phyloP scores from a whole-genome alignment of 2,797 vertebrate genomes.

The Anomalospiza imberbis region DNA sequence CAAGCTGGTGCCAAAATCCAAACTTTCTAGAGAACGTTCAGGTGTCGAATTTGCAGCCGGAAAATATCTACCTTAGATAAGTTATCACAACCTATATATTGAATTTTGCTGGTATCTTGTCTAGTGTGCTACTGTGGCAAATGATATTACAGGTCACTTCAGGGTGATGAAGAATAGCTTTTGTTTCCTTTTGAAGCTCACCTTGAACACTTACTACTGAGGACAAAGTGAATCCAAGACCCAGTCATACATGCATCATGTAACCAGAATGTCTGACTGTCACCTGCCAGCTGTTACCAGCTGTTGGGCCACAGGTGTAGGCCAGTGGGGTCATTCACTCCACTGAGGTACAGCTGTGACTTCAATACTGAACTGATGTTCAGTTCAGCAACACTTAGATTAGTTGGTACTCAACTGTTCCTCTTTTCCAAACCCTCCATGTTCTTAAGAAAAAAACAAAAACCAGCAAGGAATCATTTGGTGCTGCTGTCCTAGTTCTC shows the following conservation, averaged over 20 bases:
- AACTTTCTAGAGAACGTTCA: background rate
- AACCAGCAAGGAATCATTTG: accelerated
- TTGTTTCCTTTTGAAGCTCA: background rate
- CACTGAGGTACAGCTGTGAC: background rate
- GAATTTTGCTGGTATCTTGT: background rate
- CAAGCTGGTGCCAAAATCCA: constrained; percentile 1
- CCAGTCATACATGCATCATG: background rate
- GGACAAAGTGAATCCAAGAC: background rate
- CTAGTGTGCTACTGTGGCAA: background rate
- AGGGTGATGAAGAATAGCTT: background rate
- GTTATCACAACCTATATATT: background rate
- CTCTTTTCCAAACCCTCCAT: no score
- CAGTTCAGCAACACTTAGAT: no score
- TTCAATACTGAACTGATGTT: background rate
- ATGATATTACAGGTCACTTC: background rate
- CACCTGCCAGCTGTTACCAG: background rate
- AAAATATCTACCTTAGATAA: constrained; percentile 19
- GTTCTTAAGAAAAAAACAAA: no score
- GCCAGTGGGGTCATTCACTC: background rate
- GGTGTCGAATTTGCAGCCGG: background rate
- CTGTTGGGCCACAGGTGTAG: background rate
- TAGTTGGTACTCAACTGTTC: no score
- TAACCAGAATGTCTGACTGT: background rate
- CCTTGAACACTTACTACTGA: background rate
- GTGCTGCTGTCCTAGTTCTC: background rate